phyloP scores from a whole-genome alignment of 2,113 vertebrate species.

The Saccopteryx bilineata region DNA sequence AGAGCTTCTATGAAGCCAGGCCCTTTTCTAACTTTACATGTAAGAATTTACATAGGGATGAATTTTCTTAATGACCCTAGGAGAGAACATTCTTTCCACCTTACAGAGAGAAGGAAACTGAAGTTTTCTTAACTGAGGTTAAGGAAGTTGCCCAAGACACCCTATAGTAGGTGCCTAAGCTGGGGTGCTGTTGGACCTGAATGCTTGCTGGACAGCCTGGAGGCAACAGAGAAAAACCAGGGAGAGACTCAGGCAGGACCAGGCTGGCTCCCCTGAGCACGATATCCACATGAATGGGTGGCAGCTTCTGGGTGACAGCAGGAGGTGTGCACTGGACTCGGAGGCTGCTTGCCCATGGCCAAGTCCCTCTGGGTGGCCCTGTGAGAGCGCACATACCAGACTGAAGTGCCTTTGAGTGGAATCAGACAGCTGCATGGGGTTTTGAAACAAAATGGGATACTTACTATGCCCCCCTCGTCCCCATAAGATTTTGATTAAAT shows the following conservation, averaged over 20 bases:
- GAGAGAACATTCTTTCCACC: background rate
- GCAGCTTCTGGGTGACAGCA: background rate
- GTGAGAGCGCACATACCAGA: background rate
- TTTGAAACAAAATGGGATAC: background rate
- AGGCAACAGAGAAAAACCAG: background rate
- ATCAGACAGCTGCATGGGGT: background rate
- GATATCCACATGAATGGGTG: background rate
- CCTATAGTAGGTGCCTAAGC: background rate
- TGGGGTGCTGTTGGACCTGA: background rate
- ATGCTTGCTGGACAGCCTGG: background rate
- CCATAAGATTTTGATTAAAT: slow-evolving; percentile 49
- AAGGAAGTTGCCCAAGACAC: background rate
- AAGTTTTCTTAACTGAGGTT: background rate
- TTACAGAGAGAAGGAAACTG: background rate
- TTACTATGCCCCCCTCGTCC: background rate
- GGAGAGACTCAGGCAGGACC: background rate
- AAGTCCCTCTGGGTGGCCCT: background rate
- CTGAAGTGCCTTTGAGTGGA: background rate
- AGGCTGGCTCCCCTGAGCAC: background rate
- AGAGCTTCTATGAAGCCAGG: background rate
- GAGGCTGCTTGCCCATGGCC: background rate
- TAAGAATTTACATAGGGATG: background rate
- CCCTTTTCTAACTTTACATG: background rate
- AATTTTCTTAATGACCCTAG: background rate
- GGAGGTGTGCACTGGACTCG: background rate